phyloP scores from a whole-genome alignment of 2,888 invertebrate genomes.

The Molorchus minor region DNA sequence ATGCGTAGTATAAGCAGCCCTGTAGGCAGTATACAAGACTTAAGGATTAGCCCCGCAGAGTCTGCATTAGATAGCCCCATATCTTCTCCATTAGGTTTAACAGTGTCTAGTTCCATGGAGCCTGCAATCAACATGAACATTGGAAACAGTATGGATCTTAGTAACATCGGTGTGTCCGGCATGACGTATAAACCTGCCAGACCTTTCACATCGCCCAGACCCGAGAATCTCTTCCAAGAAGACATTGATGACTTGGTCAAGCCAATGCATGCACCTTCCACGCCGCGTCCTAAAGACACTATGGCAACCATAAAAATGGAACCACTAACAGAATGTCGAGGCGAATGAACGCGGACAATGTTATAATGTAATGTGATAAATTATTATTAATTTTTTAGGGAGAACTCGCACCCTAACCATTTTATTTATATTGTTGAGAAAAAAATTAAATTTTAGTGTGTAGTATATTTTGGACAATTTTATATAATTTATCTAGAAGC shows the following conservation, averaged over 20 bases:
- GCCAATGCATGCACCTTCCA: conserved; percentile 66
- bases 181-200: conserved; percentile 74
- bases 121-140: conserved; percentile 60
- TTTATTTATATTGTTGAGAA: conserved; percentile 43
- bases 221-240: conserved; percentile 71
- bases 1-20: conserved; percentile 63
- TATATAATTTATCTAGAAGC: conserved; percentile 61
- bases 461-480: conserved; percentile 61
- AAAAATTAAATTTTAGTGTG: conserved; percentile 57
- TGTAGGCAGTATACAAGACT: conserved; percentile 62
- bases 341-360: conserved; percentile 69
- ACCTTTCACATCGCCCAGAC: conserved; percentile 69
- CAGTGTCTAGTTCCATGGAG: conserved; percentile 64
- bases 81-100: conserved; percentile 70
- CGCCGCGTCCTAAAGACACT: conserved; percentile 62
- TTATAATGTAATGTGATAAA: conserved; percentile 62
- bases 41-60: conserved; percentile 64
- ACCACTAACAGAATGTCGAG: conserved; percentile 72
- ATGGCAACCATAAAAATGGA: conserved; percentile 77
- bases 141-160: conserved; percentile 67
- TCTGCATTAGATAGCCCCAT: conserved; percentile 67
- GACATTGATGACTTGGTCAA: conserved; percentile 72
- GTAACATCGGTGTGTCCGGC: conserved; percentile 69
- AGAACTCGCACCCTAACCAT: conserved; percentile 34
- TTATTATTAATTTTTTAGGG: conserved; percentile 55